A percentile compares a stretch with the other conserved stretches of the same genome.
These are phyloP conservation scores for Cynopterus brachyotis DNA, from an alignment of 2,113 vertebrate genomes.

Conservation along the genomic window DNA sequence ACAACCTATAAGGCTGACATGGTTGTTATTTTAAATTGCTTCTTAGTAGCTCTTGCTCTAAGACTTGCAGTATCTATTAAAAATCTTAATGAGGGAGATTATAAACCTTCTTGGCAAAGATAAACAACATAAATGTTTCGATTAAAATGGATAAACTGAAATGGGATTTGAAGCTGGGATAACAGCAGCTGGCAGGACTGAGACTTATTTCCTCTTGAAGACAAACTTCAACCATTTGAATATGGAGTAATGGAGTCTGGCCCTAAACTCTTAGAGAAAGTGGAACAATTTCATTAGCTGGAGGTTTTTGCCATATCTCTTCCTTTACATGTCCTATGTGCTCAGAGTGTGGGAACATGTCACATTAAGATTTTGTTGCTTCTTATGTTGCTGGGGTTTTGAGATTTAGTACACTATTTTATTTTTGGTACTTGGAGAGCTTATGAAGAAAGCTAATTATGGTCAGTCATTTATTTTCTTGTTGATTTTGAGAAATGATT, in stretches of 20 bases:
- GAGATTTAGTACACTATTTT: not conserved
- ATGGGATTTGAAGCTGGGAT: conserved; percentile 61
- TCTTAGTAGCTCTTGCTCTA: conserved; percentile 71
- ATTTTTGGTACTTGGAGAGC: not conserved
- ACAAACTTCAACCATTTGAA: not conserved
- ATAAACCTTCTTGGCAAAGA: conserved; percentile 70
- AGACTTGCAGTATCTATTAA: conserved; percentile 74
- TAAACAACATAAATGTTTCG: conserved; percentile 70
- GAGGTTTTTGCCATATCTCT: not conserved
- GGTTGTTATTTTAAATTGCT: conserved; percentile 76
- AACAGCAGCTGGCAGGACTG: not conserved
- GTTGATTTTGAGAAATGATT: conserved; percentile 41
- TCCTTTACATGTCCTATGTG: not conserved
- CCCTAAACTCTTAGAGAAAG: not conserved
- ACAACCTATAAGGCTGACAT: conserved; percentile 42
- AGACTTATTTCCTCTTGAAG: conserved; percentile 41
- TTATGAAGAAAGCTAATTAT: not conserved
- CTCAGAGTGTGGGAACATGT: not conserved
- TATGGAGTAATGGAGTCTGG: not conserved
- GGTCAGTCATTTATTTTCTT: not conserved
- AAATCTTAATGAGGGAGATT: conserved; percentile 76
- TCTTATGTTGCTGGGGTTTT: not conserved
- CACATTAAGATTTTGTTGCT: not conserved
- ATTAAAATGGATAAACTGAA: conserved; percentile 73
- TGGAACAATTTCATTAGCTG: not conserved